Evolutionary conservation across 1,140 invertebrate species (phyloP), one percentile per base, ranked within the genome.

Genomic region (Oncopodura yosiiana): DNA sequence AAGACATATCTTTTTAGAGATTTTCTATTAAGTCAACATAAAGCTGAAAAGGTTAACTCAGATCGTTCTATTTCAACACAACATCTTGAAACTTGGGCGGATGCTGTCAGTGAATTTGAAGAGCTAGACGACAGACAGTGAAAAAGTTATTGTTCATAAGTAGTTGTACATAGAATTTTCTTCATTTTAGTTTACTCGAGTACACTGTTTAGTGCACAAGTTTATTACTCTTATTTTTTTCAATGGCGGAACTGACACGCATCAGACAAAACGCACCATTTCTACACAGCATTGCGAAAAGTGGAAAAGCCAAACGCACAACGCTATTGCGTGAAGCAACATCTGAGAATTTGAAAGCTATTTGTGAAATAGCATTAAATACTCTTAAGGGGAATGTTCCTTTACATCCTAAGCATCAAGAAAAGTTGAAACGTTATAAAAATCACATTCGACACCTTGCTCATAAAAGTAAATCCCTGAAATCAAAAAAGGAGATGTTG

Each of bases 341-440:
- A 14, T 2, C 2, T 0, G 46, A 49, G 24, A 56, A 56, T 19
- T 34, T 56, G 23, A 12, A 36, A 27, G 39, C 46, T 5, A 12
- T 56, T 18, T 43, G 18, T 29, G 54, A 56, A 37, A 27, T 49
- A 4, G 48, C 48, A 8, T 24, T 56, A 12, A 56, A 56, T 44
- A 50, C 41, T 5, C 36, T 56, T 4, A 49, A 49, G 9, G 54
- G 54, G n/a, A 56, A 56, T 21, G 2, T 56, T 8, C 45, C 45
- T n/a, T 8, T 56, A 0, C 6, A 8, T n/a, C 12, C 14, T 30
- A 1, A 5, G 8, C 27, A 44, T 26, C 34, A 43, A 19, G 24
- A 6, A 16, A 50, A 50, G 6, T 29, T 56, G 19, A 36, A 32
- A 27, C 26, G 30, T 3, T 19, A 26, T 32, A 12, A 27, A 21